These are phyloP conservation scores for Lophura nycthemera DNA, from an alignment of 2,113 vertebrate genomes.

Conservation along the genomic window DNA sequence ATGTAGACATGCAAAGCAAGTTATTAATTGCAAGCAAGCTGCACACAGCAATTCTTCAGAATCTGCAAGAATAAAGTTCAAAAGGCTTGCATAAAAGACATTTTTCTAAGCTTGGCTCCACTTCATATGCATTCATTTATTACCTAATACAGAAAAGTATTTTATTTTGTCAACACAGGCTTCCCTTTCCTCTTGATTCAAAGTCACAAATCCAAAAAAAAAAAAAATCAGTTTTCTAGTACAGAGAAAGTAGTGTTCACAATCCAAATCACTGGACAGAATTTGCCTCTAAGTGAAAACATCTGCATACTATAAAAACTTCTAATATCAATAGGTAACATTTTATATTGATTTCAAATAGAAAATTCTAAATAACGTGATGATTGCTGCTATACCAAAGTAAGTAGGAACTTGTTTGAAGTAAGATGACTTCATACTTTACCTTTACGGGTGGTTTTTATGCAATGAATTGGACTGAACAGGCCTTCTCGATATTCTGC, in stretches of 20 bases:
- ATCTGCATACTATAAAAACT: not conserved
- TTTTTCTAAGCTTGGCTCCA: not conserved
- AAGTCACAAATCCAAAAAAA: not conserved
- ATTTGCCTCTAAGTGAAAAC: not conserved
- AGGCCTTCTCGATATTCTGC: accelerated
- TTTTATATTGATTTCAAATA: not conserved
- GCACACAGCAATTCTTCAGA: not conserved
- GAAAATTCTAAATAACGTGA: not conserved
- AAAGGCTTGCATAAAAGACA: not conserved
- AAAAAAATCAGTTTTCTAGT: not conserved
- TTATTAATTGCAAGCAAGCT: not conserved
- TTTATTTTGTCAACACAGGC: not conserved
- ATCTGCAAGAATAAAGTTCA: not conserved
- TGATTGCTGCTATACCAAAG: not conserved
- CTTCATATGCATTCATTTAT: not conserved
- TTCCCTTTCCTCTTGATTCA: not conserved
- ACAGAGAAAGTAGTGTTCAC: not conserved
- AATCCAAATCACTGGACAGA: not conserved
- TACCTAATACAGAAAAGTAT: not conserved
- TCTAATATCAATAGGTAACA: not conserved
- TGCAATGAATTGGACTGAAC: conserved; percentile 60
- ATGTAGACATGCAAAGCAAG: not conserved
- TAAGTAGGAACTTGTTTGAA: not conserved
- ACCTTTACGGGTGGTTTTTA: conserved; percentile 72
- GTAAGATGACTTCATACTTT: not conserved